These are phyloP conservation scores for Theonella swinhoei DNA, from an alignment of 37 sponge, comb jelly and placozoan genomes.

Conservation along the genomic window DNA sequence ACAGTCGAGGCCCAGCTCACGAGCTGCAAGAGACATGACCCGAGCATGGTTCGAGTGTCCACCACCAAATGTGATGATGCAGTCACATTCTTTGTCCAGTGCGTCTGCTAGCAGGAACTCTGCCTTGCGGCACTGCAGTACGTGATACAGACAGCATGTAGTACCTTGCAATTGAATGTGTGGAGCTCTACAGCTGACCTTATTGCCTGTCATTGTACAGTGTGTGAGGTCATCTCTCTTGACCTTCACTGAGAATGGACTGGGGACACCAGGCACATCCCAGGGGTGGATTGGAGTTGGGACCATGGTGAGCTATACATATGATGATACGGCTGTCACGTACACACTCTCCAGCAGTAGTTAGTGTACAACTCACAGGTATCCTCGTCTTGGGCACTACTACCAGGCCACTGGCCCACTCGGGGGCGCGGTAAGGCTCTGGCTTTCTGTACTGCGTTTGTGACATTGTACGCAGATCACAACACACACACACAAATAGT, in stretches of 20 bases:
- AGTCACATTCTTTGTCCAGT: constrained; percentile 51
- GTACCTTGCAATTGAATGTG: too few species aligned
- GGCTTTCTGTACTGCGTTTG: not conserved
- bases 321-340: not conserved
- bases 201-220: constrained; percentile 74
- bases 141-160: too few species aligned
- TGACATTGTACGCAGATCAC: too few species aligned
- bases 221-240: constrained; percentile 85
- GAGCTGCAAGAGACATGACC: constrained; percentile 76
- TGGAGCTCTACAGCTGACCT: constrained; percentile 60
- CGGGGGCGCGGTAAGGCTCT: constrained; percentile 19
- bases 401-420: constrained; percentile 13
- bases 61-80: constrained; percentile 79
- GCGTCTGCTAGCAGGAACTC: constrained; percentile 92
- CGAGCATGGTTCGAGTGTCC: constrained; percentile 77
- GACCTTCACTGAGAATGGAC: constrained; percentile 55
- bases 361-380: not conserved
- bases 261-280: constrained; percentile 64
- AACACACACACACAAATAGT: too few species aligned
- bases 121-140: constrained; percentile 73
- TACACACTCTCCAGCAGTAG: not conserved
- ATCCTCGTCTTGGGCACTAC: not conserved
- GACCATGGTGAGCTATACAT: not conserved
- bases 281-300: constrained; percentile 81
- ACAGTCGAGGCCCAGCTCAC: constrained; percentile 67